A percentile compares a stretch with the other conserved stretches of the same genome.
phyloP scores from a whole-genome alignment of 2,797 vertebrate species.

The Geotrypetes seraphini region DNA sequence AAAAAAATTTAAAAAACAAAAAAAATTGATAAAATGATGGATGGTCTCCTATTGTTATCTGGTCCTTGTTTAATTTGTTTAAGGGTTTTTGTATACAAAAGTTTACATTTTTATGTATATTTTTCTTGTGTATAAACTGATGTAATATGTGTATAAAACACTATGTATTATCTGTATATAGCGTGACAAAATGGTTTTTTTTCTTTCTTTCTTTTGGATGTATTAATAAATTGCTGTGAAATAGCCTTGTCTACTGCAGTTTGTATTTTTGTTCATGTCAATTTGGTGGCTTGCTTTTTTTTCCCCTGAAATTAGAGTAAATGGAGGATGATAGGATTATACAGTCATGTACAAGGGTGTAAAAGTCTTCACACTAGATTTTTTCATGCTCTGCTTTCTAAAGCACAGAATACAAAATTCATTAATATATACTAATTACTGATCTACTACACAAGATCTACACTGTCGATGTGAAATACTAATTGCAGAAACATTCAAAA shows the following conservation, averaged over 20 bases:
- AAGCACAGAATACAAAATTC: too few species aligned
- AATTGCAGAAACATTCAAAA: too few species aligned
- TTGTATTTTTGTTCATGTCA: too few species aligned
- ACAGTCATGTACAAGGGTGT: too few species aligned
- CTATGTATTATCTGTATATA: slow-evolving; percentile 99
- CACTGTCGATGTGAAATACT: too few species aligned
- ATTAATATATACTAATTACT: too few species aligned
- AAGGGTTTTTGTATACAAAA: slow-evolving; percentile 99
- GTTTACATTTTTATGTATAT: slow-evolving; percentile 99
- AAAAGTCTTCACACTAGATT: too few species aligned
- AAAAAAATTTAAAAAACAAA: slow-evolving; percentile 61
- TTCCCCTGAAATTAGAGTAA: not conserved
- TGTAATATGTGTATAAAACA: slow-evolving; percentile 99
- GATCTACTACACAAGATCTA: too few species aligned
- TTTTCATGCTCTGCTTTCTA: too few species aligned
- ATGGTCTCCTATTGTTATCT: slow-evolving; percentile 98
- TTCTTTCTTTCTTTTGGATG: slow-evolving; percentile 95
- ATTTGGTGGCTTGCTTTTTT: not conserved
- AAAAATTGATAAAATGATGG: slow-evolving; percentile 86
- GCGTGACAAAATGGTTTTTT: slow-evolving; percentile 96
- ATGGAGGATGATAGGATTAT: too few species aligned
- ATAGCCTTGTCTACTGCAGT: slow-evolving; percentile 48
- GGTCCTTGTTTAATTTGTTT: slow-evolving; percentile 98
- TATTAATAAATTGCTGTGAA: slow-evolving; percentile 99
- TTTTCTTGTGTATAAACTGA: slow-evolving; percentile 99